Evolutionary conservation across 1,140 invertebrate genomes (phyloP).

Genomic region (Gryon sp.): DNA sequence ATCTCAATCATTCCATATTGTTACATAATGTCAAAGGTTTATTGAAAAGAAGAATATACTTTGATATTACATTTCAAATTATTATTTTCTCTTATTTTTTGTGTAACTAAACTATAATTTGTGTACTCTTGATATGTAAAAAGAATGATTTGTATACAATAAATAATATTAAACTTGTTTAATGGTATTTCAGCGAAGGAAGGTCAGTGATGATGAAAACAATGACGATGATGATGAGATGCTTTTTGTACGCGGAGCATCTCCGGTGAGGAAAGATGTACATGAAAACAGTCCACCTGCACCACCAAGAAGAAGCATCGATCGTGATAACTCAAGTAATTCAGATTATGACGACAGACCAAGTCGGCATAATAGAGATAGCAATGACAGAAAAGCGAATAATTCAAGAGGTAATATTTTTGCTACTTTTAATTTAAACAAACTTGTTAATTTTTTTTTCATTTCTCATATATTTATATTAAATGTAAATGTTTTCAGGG

Average conservation of each 20-base stretch:
- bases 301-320: slow-evolving; percentile 65
- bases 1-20: too few relatives aligned
- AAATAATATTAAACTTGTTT: too few relatives aligned
- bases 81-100: too few relatives aligned
- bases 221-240: slow-evolving; percentile 88
- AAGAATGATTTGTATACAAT: too few relatives aligned
- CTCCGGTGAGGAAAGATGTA: slow-evolving; percentile 74
- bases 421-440: not conserved
- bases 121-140: too few relatives aligned
- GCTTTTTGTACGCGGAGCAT: slow-evolving; percentile 87
- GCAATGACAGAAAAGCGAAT: slow-evolving; percentile 69
- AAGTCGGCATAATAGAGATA: slow-evolving; percentile 71
- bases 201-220: slow-evolving; percentile 77
- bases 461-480: slow-evolving; percentile 5
- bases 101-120: too few relatives aligned
- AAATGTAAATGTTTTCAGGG: slow-evolving; percentile 47
- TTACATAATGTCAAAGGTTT: too few relatives aligned
- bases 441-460: too few relatives aligned
- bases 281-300: slow-evolving; percentile 71
- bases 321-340: slow-evolving; percentile 74
- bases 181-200: slow-evolving; percentile 69
- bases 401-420: slow-evolving; percentile 64
- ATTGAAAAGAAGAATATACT: too few relatives aligned
- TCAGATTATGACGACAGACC: slow-evolving; percentile 73
- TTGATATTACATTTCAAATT: too few relatives aligned